phyloP scores from a whole-genome alignment of 2,888 invertebrate genomes.

The Balanococcus diminutus region DNA sequence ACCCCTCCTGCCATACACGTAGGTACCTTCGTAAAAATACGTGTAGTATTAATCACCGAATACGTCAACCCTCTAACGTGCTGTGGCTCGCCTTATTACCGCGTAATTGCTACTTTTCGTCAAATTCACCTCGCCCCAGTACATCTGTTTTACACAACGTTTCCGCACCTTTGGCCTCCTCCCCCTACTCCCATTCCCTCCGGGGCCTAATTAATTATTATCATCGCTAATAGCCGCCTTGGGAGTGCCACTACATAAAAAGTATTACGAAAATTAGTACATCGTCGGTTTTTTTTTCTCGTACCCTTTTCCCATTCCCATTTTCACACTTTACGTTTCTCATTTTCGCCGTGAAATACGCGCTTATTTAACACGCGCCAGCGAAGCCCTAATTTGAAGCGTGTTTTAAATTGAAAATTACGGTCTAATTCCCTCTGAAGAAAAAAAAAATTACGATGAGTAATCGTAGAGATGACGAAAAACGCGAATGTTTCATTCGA shows the following conservation, averaged over 20 bases:
- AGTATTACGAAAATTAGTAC: constrained; percentile 1
- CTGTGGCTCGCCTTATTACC: neutral
- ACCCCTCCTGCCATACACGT: neutral
- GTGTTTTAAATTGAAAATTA: neutral
- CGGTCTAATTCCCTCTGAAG: neutral
- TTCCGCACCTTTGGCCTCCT: neutral
- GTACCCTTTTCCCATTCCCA: neutral
- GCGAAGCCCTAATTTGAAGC: neutral
- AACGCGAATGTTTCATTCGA: neutral
- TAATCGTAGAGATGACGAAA: neutral
- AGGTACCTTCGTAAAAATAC: neutral
- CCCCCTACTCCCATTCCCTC: neutral
- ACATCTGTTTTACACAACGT: neutral
- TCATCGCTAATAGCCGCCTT: neutral
- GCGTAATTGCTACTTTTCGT: constrained; percentile 38
- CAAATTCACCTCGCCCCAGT: neutral
- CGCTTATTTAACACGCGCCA: neutral
- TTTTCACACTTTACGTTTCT: neutral
- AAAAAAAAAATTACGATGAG: neutral
- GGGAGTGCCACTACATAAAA: neutral
- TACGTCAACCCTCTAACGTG: neutral
- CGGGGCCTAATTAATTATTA: neutral
- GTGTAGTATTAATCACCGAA: constrained; percentile 13
- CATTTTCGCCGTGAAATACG: neutral
- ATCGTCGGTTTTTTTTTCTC: neutral